Evolutionary conservation across 2,113 vertebrate genomes (phyloP).

Genomic region (Apteryx mantelli): DNA sequence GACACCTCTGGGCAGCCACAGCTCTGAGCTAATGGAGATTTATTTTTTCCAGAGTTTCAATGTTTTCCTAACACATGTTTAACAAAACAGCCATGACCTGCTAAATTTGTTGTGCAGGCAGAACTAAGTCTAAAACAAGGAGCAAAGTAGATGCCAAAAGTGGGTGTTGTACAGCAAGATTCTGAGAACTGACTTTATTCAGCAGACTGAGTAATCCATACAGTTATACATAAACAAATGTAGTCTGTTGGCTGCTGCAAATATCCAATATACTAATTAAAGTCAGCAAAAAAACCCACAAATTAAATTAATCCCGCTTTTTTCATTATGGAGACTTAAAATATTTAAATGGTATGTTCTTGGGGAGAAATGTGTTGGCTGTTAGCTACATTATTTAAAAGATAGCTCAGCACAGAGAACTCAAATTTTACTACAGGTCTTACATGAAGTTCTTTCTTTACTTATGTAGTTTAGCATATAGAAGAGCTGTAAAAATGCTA

Average conservation of each 20-base stretch:
- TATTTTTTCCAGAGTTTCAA: not conserved
- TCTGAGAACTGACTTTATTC: not conserved
- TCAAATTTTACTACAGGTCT: conserved; percentile 8
- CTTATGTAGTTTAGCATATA: not conserved
- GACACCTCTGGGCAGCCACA: not conserved
- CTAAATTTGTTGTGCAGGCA: not conserved
- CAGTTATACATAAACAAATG: not conserved
- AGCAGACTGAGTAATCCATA: not conserved
- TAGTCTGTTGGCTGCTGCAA: not conserved
- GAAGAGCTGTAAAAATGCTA: conserved; percentile 33
- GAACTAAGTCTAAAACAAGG: not conserved
- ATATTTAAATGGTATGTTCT: not conserved
- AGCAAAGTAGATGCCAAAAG: not conserved
- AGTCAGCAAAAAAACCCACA: not conserved
- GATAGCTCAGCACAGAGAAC: not conserved
- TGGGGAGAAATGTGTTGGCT: not conserved
- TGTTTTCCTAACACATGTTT: not conserved
- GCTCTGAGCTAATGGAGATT: not conserved
- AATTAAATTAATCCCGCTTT: not conserved
- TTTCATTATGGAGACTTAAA: not conserved
- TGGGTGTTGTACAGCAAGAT: not conserved
- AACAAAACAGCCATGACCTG: not conserved
- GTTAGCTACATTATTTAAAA: not conserved
- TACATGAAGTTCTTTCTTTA: conserved; percentile 18
- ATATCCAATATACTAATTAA: not conserved